Base-by-base conservation (phyloP, 2,113 vertebrate genomes). In the Myiopsitta monachus region DNA sequence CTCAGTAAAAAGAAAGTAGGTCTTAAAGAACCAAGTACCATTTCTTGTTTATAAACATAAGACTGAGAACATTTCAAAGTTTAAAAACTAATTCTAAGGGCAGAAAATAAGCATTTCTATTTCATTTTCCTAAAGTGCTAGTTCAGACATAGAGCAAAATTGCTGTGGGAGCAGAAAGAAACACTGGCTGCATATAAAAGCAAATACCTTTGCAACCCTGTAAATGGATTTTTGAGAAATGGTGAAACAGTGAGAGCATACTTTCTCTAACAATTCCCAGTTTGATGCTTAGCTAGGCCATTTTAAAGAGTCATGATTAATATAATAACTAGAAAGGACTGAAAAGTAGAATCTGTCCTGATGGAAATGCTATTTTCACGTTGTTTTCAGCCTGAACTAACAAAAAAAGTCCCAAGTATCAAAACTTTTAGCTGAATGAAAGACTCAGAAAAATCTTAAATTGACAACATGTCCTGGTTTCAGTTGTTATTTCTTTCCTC, bases 231-330 rank as follows among this genome's bases (percentile, higher is more conserved):
- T 94, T 87, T 92, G 47, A 51, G 80, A 88, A 87, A 70, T 33
- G 14, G 77, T 82, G 36, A 66, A 87, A 77, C n/a, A 52, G 36
- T 73, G 63, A 73, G 62, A 80, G n/a, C 24, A 26, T 55, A 36
- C 49, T 74, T 92, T 36, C 43, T 90, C 55, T 83, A 87, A 38
- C 52, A 92, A 47, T 92, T 95, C 91, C 74, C 80, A 38, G 41
- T 88, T 55, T 84, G 91, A 84, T 79, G 76, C 89, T 92, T 87
- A 94, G 80, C 43, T 88, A 79, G 55, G 43, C 33, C 64, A 79
- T 94, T 95, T 75, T 43, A 66, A 64, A 72, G 39, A 87, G 62
- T 66, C 52, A 62, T 85, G 47, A 91, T 95, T 89, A 92, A 95
- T 95, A 76, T 89, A 89, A 82, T 94, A 83, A 38, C 87, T 73